Percentiles rank a stretch among this genome's conserved stretches.
Conservation (phyloP, 1,140 invertebrate genomes). For the Hyphantria cunea region DNA sequence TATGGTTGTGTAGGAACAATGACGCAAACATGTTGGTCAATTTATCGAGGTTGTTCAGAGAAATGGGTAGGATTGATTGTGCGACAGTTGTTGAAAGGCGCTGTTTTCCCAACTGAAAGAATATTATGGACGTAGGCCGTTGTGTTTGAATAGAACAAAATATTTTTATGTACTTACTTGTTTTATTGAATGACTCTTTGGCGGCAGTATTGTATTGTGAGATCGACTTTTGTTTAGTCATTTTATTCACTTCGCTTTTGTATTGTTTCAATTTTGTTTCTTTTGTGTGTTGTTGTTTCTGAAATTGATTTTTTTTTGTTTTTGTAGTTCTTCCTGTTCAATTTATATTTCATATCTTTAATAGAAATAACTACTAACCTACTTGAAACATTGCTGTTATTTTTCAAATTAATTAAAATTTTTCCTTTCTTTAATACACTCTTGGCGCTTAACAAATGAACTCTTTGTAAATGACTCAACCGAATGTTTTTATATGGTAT, state of each 20-base stretch:
- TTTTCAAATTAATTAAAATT: neutral
- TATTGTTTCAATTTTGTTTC: conserved; percentile 12
- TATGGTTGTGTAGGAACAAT: conserved; percentile 97
- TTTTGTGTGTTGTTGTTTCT: conserved; percentile 8
- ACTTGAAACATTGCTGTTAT: too few species aligned
- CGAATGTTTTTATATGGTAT: too few species aligned
- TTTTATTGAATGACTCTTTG: conserved; percentile 16
- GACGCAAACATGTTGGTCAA: conserved; percentile 91
- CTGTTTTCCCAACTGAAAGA: conserved; percentile 67
- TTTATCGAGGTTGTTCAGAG: conserved; percentile 93
- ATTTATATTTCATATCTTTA: too few species aligned
- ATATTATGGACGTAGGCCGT: conserved; percentile 10
- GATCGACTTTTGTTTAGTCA: neutral
- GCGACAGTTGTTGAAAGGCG: conserved; percentile 91
- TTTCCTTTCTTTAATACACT: neutral
- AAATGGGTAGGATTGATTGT: conserved; percentile 96
- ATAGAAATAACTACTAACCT: too few species aligned
- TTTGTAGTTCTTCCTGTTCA: neutral
- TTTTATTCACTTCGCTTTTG: too few species aligned
- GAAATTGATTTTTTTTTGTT: neutral
- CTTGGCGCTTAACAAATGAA: too few species aligned
- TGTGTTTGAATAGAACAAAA: conserved; percentile 24
- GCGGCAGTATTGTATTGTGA: conserved; percentile 17
- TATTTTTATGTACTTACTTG: conserved; percentile 1
- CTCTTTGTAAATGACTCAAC: neutral